Conservation (phyloP, 1,140 invertebrate species). For the Penaeus indicus region DNA sequence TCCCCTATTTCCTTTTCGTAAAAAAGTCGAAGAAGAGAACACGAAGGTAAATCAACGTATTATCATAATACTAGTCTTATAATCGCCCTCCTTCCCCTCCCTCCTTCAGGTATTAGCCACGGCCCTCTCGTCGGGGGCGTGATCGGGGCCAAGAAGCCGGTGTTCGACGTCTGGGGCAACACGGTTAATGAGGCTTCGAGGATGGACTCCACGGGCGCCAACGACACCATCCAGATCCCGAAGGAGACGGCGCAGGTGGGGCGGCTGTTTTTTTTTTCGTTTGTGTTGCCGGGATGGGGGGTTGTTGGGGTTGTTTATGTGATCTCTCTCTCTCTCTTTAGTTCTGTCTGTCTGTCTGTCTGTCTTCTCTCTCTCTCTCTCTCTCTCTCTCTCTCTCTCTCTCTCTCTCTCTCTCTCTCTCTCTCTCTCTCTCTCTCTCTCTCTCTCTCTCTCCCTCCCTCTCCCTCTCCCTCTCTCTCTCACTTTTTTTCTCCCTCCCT, state of each 20-base stretch:
- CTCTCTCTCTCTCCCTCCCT: no score
- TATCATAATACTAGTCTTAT: background rate
- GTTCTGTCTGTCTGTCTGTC: no score
- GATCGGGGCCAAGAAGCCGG: slow-evolving; percentile 96
- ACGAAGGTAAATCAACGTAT: background rate
- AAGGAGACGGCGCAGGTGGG: slow-evolving; percentile 84
- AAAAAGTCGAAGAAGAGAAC: no score
- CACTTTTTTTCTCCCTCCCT: no score
- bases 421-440: no score
- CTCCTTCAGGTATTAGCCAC: slow-evolving; percentile 81
- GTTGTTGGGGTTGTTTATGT: no score
- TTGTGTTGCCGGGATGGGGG: background rate
- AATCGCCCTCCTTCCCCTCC: slow-evolving; percentile 21
- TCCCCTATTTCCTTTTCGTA: no score
- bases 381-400: no score
- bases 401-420: no score
- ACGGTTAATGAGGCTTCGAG: slow-evolving; percentile 95
- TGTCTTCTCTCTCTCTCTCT: no score
- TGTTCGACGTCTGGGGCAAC: slow-evolving; percentile 98
- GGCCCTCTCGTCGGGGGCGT: slow-evolving; percentile 93
- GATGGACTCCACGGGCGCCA: slow-evolving; percentile 91
- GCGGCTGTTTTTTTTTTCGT: slow-evolving; percentile 51
- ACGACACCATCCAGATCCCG: slow-evolving; percentile 90
- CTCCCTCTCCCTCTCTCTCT: no score
- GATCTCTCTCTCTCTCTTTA: no score